Conservation (phyloP, 2,113 vertebrate species). For the Archocentrus centrarchus region DNA sequence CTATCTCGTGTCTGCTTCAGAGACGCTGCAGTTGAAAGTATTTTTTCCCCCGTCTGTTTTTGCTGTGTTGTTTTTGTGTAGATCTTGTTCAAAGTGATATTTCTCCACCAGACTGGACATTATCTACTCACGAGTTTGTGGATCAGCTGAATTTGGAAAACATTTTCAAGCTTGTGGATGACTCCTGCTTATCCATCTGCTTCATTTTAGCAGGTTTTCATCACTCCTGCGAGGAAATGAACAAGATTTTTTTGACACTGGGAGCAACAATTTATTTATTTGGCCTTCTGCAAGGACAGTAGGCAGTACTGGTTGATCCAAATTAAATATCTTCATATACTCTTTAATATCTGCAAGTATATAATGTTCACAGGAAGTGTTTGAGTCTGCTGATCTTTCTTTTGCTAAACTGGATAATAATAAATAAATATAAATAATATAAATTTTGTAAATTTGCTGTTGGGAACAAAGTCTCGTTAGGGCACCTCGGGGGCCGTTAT, state of each 20-base stretch:
- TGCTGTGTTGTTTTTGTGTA: slow-evolving; percentile 25
- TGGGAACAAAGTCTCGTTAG: background rate
- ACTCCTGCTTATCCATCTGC: background rate
- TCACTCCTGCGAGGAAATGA: background rate
- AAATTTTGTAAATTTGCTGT: background rate
- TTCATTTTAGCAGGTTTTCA: slow-evolving; percentile 8
- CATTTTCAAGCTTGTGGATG: background rate
- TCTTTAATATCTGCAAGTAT: no score
- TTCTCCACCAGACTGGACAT: slow-evolving; percentile 4
- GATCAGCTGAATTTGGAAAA: background rate
- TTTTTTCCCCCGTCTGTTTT: slow-evolving; percentile 29
- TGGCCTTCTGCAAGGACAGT: no score
- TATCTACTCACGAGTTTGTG: slow-evolving; percentile 2
- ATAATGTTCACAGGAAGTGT: no score
- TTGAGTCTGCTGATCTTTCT: background rate
- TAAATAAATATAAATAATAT: background rate
- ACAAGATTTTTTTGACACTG: background rate
- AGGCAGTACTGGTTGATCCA: no score
- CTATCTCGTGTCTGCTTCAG: slow-evolving; percentile 40
- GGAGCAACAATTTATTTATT: no score
- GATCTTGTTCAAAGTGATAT: slow-evolving; percentile 26
- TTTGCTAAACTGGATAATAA: background rate
- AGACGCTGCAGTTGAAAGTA: background rate
- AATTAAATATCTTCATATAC: no score
- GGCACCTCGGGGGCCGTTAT: background rate